Conservation (phyloP, 2,888 invertebrate species). For the Pocota personata region DNA sequence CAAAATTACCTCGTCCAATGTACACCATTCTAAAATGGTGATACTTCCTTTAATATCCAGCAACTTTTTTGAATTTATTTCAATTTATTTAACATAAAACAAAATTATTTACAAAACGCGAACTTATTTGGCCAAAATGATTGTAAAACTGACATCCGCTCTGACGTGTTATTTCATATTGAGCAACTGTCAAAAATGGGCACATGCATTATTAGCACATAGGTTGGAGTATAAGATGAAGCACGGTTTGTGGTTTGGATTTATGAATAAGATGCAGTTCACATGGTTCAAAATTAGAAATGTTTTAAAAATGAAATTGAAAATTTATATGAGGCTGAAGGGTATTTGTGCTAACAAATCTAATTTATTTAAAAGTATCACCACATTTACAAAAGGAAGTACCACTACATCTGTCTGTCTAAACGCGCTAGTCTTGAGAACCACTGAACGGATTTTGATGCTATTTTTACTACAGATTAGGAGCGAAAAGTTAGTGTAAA, state of each 20-base stretch:
- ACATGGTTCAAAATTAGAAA: too few relatives aligned
- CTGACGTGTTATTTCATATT: not conserved
- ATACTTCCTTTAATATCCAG: not conserved
- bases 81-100: not conserved
- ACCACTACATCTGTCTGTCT: too few relatives aligned
- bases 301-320: too few relatives aligned
- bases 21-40: conserved; percentile 72
- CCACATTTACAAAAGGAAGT: too few relatives aligned
- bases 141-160: not conserved
- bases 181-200: conserved; percentile 3
- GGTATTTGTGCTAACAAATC: too few relatives aligned
- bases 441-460: too few relatives aligned
- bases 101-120: not conserved
- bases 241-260: not conserved
- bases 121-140: not conserved
- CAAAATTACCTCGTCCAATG: conserved; percentile 59
- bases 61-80: not conserved
- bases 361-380: too few relatives aligned
- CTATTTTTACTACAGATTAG: too few relatives aligned
- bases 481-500: too few relatives aligned
- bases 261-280: not conserved
- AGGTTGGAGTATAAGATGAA: not conserved
- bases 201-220: not conserved
- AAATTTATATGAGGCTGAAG: too few relatives aligned
- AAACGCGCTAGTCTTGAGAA: too few relatives aligned